Conservation (phyloP, 2,113 vertebrate species). For the Perognathus longimembris region DNA sequence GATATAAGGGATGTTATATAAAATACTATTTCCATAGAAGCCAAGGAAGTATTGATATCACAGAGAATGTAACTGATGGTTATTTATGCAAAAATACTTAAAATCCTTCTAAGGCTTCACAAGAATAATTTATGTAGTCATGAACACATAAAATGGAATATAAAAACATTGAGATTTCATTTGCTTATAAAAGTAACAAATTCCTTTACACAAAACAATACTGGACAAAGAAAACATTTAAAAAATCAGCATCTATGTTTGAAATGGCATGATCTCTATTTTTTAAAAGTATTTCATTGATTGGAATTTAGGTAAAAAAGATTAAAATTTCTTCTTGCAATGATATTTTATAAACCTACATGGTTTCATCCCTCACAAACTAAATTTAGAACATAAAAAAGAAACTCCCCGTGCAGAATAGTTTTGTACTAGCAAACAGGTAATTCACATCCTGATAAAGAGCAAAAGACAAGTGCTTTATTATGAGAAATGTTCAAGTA, state of each 20-base stretch:
- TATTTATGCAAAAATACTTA: conserved; percentile 64
- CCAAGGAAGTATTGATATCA: conserved; percentile 62
- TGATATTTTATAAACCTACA: not conserved
- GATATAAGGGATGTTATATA: conserved; percentile 3
- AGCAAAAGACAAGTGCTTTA: conserved; percentile 86
- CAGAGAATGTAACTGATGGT: conserved; percentile 47
- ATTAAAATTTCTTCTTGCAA: not conserved
- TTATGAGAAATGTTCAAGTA: conserved; percentile 92
- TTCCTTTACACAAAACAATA: conserved; percentile 42
- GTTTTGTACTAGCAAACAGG: conserved; percentile 29
- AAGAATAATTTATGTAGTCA: conserved; percentile 43
- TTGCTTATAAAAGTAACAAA: conserved; percentile 55
- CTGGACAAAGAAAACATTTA: conserved; percentile 8
- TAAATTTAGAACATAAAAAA: not conserved
- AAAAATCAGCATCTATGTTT: not conserved
- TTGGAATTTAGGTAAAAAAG: not conserved
- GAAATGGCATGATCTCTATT: not conserved
- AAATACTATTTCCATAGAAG: conserved; percentile 57
- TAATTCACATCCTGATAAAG: conserved; percentile 71
- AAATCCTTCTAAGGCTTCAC: conserved; percentile 53
- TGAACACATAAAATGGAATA: conserved; percentile 49
- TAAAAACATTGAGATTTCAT: conserved; percentile 53
- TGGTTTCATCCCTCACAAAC: not conserved
- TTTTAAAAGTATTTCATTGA: not conserved
- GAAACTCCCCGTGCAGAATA: not conserved